Evolutionary conservation across 2,113 vertebrate species (phyloP).

Genomic region (Clarias magur): DNA sequence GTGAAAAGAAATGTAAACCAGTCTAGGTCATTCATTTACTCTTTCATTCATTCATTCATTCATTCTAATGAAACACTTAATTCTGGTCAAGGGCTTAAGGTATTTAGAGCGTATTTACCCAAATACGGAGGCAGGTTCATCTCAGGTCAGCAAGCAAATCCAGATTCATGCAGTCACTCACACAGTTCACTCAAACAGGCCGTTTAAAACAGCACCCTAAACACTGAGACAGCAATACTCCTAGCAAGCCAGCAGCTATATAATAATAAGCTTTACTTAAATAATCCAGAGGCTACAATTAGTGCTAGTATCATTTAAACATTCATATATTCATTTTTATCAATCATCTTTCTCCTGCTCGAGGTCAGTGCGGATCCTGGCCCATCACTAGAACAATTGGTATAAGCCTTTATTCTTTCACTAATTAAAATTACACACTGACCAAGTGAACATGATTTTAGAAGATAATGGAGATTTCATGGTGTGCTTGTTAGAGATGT

Average conservation of each 20-base stretch:
- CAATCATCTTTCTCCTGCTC: background rate
- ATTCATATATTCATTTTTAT: background rate
- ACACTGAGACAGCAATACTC: background rate
- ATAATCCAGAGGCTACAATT: background rate
- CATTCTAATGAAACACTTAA: background rate
- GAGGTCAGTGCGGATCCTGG: too few species aligned
- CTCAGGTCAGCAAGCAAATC: background rate
- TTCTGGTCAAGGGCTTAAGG: too few species aligned
- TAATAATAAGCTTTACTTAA: background rate
- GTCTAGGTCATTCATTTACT: background rate
- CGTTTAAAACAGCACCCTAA: background rate
- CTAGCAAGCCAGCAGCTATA: background rate
- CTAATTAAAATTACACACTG: background rate
- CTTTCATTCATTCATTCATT: background rate
- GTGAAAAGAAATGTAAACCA: background rate
- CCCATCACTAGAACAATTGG: background rate
- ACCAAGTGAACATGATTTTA: background rate
- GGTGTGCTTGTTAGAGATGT: background rate
- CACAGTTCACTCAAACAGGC: background rate
- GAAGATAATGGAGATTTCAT: background rate
- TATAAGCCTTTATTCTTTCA: background rate
- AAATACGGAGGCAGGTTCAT: background rate
- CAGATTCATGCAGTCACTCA: background rate
- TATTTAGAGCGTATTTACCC: background rate
- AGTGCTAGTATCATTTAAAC: background rate